A percentile compares a stretch with the other conserved stretches of the same genome.
phyloP scores from a whole-genome alignment of 2,113 vertebrate genomes.

The Eubucco bourcierii region DNA sequence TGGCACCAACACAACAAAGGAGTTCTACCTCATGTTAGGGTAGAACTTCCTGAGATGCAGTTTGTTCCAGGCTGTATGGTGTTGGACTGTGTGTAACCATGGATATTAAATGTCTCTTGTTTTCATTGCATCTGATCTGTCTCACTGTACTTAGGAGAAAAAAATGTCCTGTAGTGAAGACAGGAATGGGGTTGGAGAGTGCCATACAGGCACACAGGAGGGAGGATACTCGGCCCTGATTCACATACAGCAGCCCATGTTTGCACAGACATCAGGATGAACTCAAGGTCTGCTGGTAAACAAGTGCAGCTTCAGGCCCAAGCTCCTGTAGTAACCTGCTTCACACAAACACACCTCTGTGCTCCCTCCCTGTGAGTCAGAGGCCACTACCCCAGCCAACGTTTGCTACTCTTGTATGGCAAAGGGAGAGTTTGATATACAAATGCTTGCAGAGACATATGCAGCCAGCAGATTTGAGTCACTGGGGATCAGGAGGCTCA shows the following conservation, averaged over 20 bases:
- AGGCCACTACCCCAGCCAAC: not conserved
- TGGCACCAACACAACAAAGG: no score
- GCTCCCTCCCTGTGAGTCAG: not conserved
- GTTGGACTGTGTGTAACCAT: not conserved
- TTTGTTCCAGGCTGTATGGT: no score
- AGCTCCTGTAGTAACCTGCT: not conserved
- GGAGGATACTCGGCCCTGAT: not conserved
- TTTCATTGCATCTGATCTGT: not conserved
- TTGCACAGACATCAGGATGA: not conserved
- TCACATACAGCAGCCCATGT: rapidly evolving
- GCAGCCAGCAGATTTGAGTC: not conserved
- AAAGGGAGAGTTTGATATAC: not conserved
- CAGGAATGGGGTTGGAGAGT: not conserved
- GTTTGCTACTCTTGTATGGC: not conserved
- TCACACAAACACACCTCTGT: not conserved
- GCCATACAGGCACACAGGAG: not conserved
- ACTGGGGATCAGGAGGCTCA: not conserved
- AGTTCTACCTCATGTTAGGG: no score
- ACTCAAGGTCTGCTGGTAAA: not conserved
- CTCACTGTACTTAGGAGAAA: not conserved
- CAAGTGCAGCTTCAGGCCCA: not conserved
- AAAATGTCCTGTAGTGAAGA: not conserved
- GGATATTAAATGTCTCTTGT: not conserved
- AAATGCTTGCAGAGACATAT: not conserved
- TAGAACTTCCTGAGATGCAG: no score